A percentile compares a stretch with the other conserved stretches of the same genome.
phyloP scores from a whole-genome alignment of 2,888 invertebrate species.

The Pheosia gnoma region DNA sequence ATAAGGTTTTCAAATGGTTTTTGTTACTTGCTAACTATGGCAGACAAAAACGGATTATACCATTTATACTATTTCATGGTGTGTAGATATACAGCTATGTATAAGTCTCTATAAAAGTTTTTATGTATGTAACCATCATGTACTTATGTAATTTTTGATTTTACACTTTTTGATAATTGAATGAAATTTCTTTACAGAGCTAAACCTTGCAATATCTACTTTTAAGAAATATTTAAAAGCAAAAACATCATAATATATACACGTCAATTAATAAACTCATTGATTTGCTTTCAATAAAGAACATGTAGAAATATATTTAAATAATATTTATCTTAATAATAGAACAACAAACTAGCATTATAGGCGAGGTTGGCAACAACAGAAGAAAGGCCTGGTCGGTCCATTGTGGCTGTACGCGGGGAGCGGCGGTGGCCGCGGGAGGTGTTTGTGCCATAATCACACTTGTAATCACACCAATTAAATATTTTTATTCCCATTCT shows the following conservation, averaged over 20 bases:
- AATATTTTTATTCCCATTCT: slow-evolving; percentile 78
- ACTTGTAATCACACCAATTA: slow-evolving; percentile 78
- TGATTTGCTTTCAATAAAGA: neutral
- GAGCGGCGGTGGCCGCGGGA: slow-evolving; percentile 58
- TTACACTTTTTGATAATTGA: no score
- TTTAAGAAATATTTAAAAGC: no score
- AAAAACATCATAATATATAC: no score
- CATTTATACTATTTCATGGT: neutral
- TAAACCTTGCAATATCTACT: no score
- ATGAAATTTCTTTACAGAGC: no score
- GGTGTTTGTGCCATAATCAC: slow-evolving; percentile 76
- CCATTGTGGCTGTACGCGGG: slow-evolving; percentile 39
- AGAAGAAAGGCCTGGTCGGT: slow-evolving; percentile 32
- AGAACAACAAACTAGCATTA: slow-evolving; percentile 36
- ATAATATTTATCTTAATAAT: slow-evolving; percentile 34
- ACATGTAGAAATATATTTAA: slow-evolving; percentile 11
- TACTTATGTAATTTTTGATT: no score
- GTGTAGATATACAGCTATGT: neutral
- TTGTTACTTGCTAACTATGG: neutral
- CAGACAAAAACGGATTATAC: neutral
- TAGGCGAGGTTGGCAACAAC: slow-evolving; percentile 29
- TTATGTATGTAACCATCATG: no score
- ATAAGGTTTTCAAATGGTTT: slow-evolving; percentile 1
- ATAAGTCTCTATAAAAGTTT: no score
- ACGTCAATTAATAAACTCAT: neutral